Conservation (phyloP, 2,888 invertebrate genomes). For the Empis livida region DNA sequence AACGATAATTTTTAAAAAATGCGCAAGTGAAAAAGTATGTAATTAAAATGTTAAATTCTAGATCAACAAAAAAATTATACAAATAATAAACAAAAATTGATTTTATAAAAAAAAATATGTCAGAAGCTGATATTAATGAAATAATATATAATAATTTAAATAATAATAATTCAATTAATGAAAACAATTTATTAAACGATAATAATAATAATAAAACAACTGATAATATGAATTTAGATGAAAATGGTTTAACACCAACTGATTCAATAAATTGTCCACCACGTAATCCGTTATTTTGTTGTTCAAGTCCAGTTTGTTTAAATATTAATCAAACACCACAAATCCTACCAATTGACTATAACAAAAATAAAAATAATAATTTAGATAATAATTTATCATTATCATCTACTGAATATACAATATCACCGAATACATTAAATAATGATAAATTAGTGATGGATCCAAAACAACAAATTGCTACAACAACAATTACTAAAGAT, state of each 20-base stretch:
- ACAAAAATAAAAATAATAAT: constrained; percentile 9
- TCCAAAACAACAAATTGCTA: not conserved
- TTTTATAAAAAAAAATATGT: too few relatives aligned
- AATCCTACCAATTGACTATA: constrained; percentile 14
- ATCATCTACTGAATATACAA: not conserved
- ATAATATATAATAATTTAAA: too few relatives aligned
- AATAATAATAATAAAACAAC: not conserved
- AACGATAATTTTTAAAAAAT: too few relatives aligned
- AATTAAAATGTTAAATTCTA: too few relatives aligned
- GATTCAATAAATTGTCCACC: constrained; percentile 37
- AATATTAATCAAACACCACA: constrained; percentile 14
- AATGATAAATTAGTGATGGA: constrained; percentile 10
- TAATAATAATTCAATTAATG: too few relatives aligned
- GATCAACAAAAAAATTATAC: too few relatives aligned
- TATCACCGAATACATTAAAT: not conserved
- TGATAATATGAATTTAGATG: not conserved
- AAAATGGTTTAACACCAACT: constrained; percentile 9
- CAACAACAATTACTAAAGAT: constrained; percentile 7
- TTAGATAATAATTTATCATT: constrained; percentile 13
- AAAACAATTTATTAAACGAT: not conserved
- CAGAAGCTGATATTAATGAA: too few relatives aligned
- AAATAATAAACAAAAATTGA: too few relatives aligned
- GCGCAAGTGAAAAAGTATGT: too few relatives aligned
- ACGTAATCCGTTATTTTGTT: constrained; percentile 30
- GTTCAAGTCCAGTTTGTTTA: constrained; percentile 18